Conservation (phyloP, 2,113 vertebrate species). For the Malurus cyaneus region DNA sequence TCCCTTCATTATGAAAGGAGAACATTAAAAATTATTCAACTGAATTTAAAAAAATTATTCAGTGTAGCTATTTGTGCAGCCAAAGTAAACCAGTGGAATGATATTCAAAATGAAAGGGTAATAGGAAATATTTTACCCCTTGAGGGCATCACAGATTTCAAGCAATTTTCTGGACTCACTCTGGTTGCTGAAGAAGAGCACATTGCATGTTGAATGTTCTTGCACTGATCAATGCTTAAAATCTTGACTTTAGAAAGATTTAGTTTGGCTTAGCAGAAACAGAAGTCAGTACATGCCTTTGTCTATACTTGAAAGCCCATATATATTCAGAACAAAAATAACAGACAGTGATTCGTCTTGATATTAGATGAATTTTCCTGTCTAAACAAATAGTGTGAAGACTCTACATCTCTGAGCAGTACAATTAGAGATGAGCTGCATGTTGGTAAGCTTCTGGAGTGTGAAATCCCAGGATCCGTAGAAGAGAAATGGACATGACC, state of each 20-base stretch:
- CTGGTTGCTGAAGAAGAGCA: background rate
- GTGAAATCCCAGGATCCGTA: background rate
- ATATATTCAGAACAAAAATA: background rate
- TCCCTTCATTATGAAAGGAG: background rate
- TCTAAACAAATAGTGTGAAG: background rate
- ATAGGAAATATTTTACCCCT: background rate
- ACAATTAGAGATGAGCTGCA: background rate
- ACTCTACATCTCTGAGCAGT: background rate
- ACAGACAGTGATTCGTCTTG: background rate
- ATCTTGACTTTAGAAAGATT: background rate
- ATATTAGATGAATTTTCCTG: background rate
- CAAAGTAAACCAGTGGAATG: background rate
- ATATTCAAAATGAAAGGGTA: background rate
- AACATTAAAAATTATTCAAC: background rate
- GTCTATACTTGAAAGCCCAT: background rate
- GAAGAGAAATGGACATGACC: background rate
- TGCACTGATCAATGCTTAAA: background rate
- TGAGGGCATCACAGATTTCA: background rate
- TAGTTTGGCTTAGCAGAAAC: background rate
- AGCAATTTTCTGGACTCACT: background rate
- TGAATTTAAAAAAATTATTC: background rate
- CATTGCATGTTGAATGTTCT: background rate
- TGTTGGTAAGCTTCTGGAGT: background rate
- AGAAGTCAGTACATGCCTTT: background rate
- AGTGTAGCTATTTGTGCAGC: background rate